Conservation (phyloP, 2,797 vertebrate species). For the Spinus pinus region DNA sequence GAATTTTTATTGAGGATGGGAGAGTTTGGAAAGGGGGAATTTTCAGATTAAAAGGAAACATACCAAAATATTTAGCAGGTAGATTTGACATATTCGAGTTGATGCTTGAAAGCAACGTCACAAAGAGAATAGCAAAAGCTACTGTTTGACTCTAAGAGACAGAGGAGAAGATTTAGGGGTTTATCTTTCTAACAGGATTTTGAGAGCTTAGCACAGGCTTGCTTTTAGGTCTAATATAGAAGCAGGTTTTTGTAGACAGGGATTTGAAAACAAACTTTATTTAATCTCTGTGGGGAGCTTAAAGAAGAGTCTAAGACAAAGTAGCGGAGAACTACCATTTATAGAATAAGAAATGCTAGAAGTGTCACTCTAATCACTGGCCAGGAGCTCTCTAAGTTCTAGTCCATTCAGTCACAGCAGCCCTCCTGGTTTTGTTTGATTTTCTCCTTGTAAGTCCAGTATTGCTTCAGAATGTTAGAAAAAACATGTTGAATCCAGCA, state of each 20-base stretch:
- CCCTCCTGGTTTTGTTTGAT: neutral
- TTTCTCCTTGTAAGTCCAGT: neutral
- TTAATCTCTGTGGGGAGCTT: conserved; percentile 31
- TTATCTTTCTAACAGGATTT: conserved; percentile 52
- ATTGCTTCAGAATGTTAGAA: neutral
- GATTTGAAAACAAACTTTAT: conserved; percentile 48
- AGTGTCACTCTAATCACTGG: neutral
- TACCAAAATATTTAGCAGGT: neutral
- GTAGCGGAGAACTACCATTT: neutral
- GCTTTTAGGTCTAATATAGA: neutral
- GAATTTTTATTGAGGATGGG: neutral
- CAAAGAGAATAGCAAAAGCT: conserved; percentile 11
- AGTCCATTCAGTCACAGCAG: neutral
- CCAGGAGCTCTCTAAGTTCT: neutral
- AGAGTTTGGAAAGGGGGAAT: neutral
- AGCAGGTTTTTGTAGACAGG: neutral
- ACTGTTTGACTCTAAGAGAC: neutral
- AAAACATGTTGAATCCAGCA: neutral
- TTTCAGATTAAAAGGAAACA: neutral
- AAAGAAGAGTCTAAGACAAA: neutral
- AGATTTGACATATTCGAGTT: neutral
- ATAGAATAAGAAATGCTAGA: neutral
- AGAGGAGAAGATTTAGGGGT: neutral
- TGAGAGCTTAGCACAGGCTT: conserved; percentile 8
- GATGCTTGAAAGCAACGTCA: neutral